These are phyloP conservation scores for Loriculus beryllinus DNA, from an alignment of 2,797 vertebrate genomes.

Conservation along the genomic window DNA sequence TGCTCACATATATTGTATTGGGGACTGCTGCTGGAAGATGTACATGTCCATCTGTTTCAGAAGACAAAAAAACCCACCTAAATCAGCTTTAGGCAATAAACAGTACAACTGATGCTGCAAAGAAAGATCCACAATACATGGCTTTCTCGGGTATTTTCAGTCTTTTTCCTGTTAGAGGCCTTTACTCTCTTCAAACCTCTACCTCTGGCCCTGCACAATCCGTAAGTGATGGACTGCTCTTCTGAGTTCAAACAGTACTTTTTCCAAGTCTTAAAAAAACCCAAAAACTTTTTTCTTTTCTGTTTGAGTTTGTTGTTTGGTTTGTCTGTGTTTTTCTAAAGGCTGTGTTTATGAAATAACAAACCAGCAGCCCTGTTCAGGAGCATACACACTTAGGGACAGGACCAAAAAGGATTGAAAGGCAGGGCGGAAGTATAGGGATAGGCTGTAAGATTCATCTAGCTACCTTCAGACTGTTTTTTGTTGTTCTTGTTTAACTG, in stretches of 20 bases:
- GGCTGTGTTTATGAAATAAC: neutral
- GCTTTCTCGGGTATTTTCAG: neutral
- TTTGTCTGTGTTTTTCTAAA: neutral
- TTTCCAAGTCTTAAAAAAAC: neutral
- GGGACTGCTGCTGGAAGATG: constrained; percentile 92
- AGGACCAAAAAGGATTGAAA: neutral
- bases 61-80: neutral
- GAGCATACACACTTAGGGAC: neutral
- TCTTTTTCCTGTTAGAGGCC: neutral
- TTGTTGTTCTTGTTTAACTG: neutral
- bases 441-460: neutral
- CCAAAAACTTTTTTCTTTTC: neutral
- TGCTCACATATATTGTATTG: constrained; percentile 99
- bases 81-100: neutral
- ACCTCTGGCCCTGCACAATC: neutral
- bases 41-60: constrained; percentile 89
- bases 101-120: neutral
- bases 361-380: neutral
- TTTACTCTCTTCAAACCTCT: neutral
- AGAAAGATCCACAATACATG: neutral
- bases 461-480: neutral
- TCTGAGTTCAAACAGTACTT: neutral
- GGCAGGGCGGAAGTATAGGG: neutral
- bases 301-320: neutral
- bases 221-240: neutral